A percentile compares a stretch with the other conserved stretches of the same genome.
These are phyloP conservation scores for Phylloscopus collybita DNA, from an alignment of 2,797 vertebrate species.

Conservation along the genomic window DNA sequence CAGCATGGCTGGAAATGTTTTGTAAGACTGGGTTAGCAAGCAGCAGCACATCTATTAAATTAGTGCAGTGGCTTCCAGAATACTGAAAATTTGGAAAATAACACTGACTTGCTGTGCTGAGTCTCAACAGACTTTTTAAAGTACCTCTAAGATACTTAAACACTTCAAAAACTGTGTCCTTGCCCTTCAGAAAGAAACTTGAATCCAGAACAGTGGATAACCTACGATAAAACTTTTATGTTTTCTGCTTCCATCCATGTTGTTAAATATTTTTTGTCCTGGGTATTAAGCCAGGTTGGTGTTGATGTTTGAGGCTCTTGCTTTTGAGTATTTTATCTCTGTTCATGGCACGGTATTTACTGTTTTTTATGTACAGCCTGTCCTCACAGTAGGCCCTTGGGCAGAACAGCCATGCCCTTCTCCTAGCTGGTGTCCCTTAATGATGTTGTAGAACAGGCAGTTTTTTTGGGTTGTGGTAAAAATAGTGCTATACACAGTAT, in stretches of 20 bases:
- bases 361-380: neutral
- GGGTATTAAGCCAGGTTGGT: neutral
- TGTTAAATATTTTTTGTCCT: neutral
- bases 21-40: neutral
- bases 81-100: neutral
- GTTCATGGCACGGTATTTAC: neutral
- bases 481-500: neutral
- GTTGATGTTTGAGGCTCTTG: neutral
- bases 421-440: neutral
- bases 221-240: neutral
- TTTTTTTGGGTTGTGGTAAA: neutral
- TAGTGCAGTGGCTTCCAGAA: neutral
- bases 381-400: neutral
- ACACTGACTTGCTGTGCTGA: neutral
- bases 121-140: neutral
- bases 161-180: neutral
- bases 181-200: neutral
- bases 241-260: neutral
- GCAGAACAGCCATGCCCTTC: neutral
- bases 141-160: neutral
- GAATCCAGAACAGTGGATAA: neutral
- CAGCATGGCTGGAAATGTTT: constrained; percentile 33
- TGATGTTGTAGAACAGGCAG: neutral
- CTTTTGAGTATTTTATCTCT: neutral
- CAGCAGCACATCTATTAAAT: constrained; percentile 12